Percentiles rank a stretch among this genome's conserved stretches.
Conservation (phyloP, 2,888 invertebrate species). For the Polylopha cassiicola region DNA sequence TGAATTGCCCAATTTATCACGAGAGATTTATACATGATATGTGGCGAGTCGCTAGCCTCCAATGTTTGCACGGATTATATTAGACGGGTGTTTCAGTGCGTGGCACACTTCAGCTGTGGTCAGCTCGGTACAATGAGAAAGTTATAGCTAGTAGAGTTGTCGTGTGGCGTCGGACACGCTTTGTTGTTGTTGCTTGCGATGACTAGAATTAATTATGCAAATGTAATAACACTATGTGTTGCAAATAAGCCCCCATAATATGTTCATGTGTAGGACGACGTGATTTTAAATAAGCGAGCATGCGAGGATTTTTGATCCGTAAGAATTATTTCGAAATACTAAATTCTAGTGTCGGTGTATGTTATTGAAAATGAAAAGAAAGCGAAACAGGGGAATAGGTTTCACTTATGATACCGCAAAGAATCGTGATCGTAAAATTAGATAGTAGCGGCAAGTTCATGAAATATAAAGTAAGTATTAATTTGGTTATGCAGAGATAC, state of each 20-base stretch:
- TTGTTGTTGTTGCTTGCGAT: slow-evolving; percentile 30
- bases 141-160: slow-evolving; percentile 41
- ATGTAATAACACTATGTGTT: slow-evolving; percentile 35
- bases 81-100: slow-evolving; percentile 14
- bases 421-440: not conserved
- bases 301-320: no score
- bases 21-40: slow-evolving; percentile 51
- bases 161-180: slow-evolving; percentile 39
- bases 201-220: slow-evolving; percentile 39
- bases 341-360: no score
- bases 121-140: slow-evolving; percentile 34
- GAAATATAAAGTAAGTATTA: slow-evolving; percentile 8
- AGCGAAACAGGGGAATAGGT: not conserved
- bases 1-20: slow-evolving; percentile 65
- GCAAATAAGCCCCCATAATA: slow-evolving; percentile 10
- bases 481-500: slow-evolving; percentile 12
- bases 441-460: not conserved
- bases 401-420: not conserved
- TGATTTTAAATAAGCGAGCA: no score
- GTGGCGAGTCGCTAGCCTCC: slow-evolving; percentile 56
- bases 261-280: no score
- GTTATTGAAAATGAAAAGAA: slow-evolving; percentile 4
- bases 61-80: slow-evolving; percentile 32
- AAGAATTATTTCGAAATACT: no score
- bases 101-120: slow-evolving; percentile 18